A percentile compares a stretch with the other conserved stretches of the same genome.
These are phyloP conservation scores for Penaeus vannamei DNA, from an alignment of 1,140 invertebrate species.

Conservation along the genomic window DNA sequence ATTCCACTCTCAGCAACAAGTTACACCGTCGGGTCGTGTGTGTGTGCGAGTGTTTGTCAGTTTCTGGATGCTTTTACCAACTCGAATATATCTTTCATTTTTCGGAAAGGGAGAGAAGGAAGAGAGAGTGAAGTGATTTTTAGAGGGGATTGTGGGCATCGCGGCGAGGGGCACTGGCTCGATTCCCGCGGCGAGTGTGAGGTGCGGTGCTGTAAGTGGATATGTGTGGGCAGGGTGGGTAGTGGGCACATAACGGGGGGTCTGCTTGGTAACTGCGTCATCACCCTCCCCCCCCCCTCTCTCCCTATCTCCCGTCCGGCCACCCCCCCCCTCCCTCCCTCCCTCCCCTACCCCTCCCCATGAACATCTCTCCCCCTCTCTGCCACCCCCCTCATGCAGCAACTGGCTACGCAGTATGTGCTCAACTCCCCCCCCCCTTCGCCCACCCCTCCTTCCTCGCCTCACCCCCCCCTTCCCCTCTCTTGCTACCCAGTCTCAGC, in stretches of 20 bases:
- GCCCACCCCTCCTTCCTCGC: background rate
- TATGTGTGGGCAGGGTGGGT: background rate
- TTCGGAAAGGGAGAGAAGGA: too few species aligned
- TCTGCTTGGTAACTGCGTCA: too few species aligned
- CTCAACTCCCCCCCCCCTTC: background rate
- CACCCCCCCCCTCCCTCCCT: background rate
- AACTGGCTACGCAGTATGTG: background rate
- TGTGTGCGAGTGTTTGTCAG: too few species aligned
- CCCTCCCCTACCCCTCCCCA: background rate
- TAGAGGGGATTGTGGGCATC: too few species aligned
- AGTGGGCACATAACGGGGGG: too few species aligned
- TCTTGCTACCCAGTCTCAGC: background rate
- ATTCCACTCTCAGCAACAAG: too few species aligned
- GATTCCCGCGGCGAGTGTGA: background rate
- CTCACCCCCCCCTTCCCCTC: too few species aligned
- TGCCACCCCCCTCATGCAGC: background rate
- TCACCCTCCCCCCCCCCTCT: background rate
- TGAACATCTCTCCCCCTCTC: background rate
- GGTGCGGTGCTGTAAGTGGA: conserved; percentile 2
- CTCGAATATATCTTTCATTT: background rate
- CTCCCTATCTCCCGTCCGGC: background rate
- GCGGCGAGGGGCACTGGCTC: too few species aligned
- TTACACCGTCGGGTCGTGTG: too few species aligned
- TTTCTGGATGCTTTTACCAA: background rate
- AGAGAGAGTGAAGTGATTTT: too few species aligned